Base-by-base conservation (phyloP, 1,140 invertebrate genomes). In the Apocrypta bakeri region DNA sequence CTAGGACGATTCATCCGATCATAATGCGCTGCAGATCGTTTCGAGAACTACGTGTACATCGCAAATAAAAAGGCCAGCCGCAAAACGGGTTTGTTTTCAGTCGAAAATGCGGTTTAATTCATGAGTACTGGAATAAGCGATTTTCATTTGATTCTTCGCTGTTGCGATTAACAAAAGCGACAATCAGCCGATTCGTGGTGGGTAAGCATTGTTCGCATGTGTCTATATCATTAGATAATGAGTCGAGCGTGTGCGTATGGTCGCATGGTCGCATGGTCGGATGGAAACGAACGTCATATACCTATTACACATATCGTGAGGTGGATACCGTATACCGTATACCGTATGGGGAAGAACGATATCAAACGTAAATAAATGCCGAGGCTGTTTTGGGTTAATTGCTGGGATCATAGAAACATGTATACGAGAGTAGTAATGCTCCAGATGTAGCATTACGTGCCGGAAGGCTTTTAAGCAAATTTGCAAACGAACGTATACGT, bases 311-410 rank as follows among this genome's bases (percentile, higher is more conserved):
- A n/a, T 6, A 6, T 1, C 2, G 48, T 6, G 48, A 42, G 2
- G 48, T 17, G 17, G 17, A 48, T 48, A 21, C 6, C n/a, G n/a
- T n/a, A n/a, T n/a, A n/a, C n/a, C n/a, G n/a, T n/a, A n/a, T n/a
- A n/a, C n/a, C n/a, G 21, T 48, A 11, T 8, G 12, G 25, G 24
- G 29, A 8, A 6, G 33, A 72, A n/a, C 40, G 33, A 72, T 72
- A 72, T 72, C 37, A 71, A 71, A 71, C 37, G 29, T 37, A 71
- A 71, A 71, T 71, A 71, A 66, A 31, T 71, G 68, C 14, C 31
- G 29, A 21, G 17, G 27, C 27, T 29, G 12, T 71, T 2, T 6
- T 17, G 68, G 0, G 9, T 71, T 71, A 71, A 71, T 33, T 71
- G 31, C 68, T 33, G 68, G 31, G 29, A 71, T 25, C 11, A 66